Evolutionary conservation across 2,797 vertebrate genomes (phyloP), one percentile per base, ranked within the genome.

Genomic region (Pampus argenteus): DNA sequence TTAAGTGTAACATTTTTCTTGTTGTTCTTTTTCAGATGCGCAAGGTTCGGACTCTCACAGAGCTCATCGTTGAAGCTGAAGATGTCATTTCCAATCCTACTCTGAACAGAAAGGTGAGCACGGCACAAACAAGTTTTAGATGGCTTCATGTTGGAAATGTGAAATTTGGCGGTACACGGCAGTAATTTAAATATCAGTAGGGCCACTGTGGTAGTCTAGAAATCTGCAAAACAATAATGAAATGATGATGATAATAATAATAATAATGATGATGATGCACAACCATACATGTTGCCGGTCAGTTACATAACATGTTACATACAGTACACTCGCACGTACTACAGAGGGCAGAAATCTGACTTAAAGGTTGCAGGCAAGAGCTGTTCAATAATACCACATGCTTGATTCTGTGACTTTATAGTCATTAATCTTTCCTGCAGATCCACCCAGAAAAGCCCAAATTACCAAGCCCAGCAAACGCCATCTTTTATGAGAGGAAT

Each of bases 51-150:
- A 95, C 93, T 0, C 91, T 98, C 69, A 85, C 94, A 1, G 97
- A 98, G 69, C 88, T 98, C 76, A 92, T 98, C n/a, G 85, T 84
- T 23, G 96, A 96, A 0, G 97, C 96, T 2, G 94, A 97, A 79
- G 91, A 91, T 63, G 89, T 89, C 0, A 89, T 96, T 72, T 93
- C 93, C 83, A 89, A 95, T 49, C 92, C 95, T 26, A 91, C 85
- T 60, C 91, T 87, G 47, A 92, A 81, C 91, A 91, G 4, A 44
- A 94, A 93, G 93, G 96, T 97, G 84, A 78, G 85, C n/a, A n/a
- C 13, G 34, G 3, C 34, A 9, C 20, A 10, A 7, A 44, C 3
- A 7, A 6, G 6, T 3, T 61, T n/a, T 54, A 6, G 17, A 13
- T 38, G 9, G 23, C 51, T 18, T 45, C 2, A n/a, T 28, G 17